Evolutionary conservation across 1,140 invertebrate genomes (phyloP), one percentile per base, ranked within the genome.

Genomic region (Zaprionus taronus): DNA sequence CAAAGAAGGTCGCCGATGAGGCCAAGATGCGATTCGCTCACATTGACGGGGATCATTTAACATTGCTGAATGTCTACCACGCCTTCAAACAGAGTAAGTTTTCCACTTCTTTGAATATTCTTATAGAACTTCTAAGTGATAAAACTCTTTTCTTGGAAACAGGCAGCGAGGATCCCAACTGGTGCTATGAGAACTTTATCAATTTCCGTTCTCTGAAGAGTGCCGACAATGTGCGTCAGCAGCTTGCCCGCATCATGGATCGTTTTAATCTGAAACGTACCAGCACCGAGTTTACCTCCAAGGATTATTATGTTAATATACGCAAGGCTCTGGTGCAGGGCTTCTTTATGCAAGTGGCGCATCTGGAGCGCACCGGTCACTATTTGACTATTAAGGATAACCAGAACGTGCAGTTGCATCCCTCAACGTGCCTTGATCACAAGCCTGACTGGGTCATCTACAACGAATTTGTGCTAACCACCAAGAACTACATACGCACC

Each of bases 371-470:
- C 77, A 98, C 97, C 7, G 98, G 98, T 1, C 98, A 99, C 93
- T 99, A 99, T 94, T 94, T 99, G 73, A 99, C 99, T 15, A 98
- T 99, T 53, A 99, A 99, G 93, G 99, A 99, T 94, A 99, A 99
- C 94, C 99, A 99, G 94, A 96, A 98, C 64, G 99, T 99, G 9
- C 98, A 99, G 93, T 95, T 99, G 14, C 99, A 99, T 94, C 99
- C 99, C 0, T 99, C 98, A 56, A 99, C 98, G 17, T 99, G 98
- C 93, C 94, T 99, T 15, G 99, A 99, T 94, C 99, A 99, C 93
- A 99, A 99, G 94, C 99, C 99, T 4, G 99, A 99, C 93, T 99
- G 99, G 99, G 99, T 99, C 17, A 96, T 99, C 60, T 99, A 99
- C 94, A 99, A 99, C 94, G 99, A 99, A 94, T 99, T 99, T 93